These are phyloP conservation scores for Synaphobranchus kaupii DNA, from an alignment of 2,797 vertebrate species.

Conservation along the genomic window DNA sequence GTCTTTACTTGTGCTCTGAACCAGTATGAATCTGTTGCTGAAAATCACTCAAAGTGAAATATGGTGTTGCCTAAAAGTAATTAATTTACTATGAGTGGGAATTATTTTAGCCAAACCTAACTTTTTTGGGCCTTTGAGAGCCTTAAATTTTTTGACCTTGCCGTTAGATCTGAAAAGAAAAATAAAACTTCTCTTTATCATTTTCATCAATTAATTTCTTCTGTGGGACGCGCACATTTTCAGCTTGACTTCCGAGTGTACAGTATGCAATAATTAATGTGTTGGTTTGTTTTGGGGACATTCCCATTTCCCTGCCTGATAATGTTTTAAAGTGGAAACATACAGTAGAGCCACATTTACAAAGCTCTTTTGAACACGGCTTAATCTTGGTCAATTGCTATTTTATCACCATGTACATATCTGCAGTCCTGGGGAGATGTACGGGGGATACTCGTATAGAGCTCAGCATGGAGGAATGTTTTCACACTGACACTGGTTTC, in stretches of 20 bases:
- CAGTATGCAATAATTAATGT: neutral
- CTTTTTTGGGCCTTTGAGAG: neutral
- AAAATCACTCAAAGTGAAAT: neutral
- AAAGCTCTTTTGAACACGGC: neutral
- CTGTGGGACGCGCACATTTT: neutral
- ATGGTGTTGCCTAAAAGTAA: neutral
- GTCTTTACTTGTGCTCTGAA: neutral
- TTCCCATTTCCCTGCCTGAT: neutral
- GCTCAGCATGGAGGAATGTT: neutral
- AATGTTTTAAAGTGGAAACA: neutral
- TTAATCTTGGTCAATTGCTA: neutral
- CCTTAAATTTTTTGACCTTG: neutral
- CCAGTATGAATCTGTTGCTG: neutral
- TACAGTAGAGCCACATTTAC: neutral
- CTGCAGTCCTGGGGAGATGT: neutral
- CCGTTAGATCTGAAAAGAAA: neutral
- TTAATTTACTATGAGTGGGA: neutral
- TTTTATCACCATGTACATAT: conserved; percentile 22
- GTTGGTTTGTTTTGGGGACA: neutral
- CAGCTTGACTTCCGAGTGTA: neutral
- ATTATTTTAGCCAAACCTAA: neutral
- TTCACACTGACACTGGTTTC: neutral
- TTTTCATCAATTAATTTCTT: neutral
- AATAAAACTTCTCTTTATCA: neutral
- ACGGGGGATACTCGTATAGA: neutral